A percentile compares a stretch with the other conserved stretches of the same genome.
These are phyloP conservation scores for Apamea epomidion DNA, from an alignment of 2,888 invertebrate species.

Conservation along the genomic window DNA sequence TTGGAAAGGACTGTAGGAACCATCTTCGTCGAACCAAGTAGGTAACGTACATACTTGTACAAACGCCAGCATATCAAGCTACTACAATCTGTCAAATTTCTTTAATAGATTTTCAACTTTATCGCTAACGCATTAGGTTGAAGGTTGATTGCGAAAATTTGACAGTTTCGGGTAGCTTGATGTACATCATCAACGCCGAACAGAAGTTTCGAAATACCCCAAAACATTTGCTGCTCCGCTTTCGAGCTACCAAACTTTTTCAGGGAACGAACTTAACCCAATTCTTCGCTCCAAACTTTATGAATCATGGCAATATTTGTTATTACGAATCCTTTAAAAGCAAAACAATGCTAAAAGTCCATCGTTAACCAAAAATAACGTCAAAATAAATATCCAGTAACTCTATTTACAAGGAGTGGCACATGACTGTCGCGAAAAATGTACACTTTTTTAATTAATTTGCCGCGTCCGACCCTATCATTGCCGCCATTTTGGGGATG, in stretches of 20 bases:
- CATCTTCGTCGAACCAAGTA: background rate
- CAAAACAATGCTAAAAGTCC: conserved; percentile 17
- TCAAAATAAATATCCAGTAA: conserved; percentile 25
- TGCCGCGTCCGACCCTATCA: conserved; percentile 49
- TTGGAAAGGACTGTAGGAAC: no score
- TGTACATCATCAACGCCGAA: background rate
- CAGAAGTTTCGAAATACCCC: background rate
- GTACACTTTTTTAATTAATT: conserved; percentile 56
- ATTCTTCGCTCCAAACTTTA: conserved; percentile 11
- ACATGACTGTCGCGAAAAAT: conserved; percentile 59
- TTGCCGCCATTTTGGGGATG: conserved; percentile 56
- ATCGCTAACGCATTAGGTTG: no score
- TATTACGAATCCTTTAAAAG: conserved; percentile 8
- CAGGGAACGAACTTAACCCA: background rate
- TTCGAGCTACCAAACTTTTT: conserved; percentile 10
- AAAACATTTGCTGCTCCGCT: conserved; percentile 6
- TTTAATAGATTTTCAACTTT: no score
- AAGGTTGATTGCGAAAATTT: no score
- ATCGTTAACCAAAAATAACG: conserved; percentile 13
- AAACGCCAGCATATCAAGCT: no score
- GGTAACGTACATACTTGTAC: background rate
- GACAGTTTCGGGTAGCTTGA: no score
- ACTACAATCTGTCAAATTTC: no score
- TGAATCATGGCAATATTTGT: conserved; percentile 15
- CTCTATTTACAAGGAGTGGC: conserved; percentile 56